phyloP scores from a whole-genome alignment of 2,113 vertebrate species.

The Anoura caudifer region DNA sequence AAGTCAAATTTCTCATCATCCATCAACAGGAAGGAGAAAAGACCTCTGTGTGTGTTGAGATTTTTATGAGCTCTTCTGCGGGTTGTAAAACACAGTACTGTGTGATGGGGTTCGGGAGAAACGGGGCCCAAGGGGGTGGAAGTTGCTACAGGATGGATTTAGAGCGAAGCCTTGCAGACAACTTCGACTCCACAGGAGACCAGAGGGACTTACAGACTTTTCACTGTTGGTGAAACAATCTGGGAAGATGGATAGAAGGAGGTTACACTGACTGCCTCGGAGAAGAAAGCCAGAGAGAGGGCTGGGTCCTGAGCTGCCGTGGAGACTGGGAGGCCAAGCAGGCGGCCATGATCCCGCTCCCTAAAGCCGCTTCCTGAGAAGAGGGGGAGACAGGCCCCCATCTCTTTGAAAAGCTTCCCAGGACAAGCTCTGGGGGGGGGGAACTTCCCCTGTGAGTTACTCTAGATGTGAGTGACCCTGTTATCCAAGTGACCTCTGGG shows the following conservation, averaged over 20 bases:
- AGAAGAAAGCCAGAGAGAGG: neutral
- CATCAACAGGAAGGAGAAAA: neutral
- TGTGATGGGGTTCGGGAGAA: neutral
- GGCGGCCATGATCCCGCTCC: neutral
- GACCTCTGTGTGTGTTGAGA: neutral
- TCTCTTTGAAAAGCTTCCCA: neutral
- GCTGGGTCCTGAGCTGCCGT: neutral
- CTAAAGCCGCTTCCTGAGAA: neutral
- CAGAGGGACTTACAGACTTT: neutral
- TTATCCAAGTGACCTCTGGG: neutral
- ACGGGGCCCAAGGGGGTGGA: neutral
- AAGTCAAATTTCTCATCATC: neutral
- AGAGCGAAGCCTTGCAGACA: neutral
- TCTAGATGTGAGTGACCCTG: neutral
- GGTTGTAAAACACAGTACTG: slow-evolving; percentile 26
- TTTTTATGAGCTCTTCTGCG: slow-evolving; percentile 37
- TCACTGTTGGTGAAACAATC: slow-evolving; percentile 24
- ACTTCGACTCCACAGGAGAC: slow-evolving; percentile 12
- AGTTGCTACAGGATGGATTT: slow-evolving; percentile 17
- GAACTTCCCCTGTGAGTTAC: neutral
- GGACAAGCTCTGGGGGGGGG: neutral
- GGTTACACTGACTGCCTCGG: neutral
- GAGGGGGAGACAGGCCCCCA: neutral
- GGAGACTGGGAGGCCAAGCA: neutral
- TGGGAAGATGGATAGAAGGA: slow-evolving; percentile 8